These are phyloP conservation scores for Ophthalmolycus amberensis DNA, from an alignment of 2,113 vertebrate genomes.

Conservation along the genomic window DNA sequence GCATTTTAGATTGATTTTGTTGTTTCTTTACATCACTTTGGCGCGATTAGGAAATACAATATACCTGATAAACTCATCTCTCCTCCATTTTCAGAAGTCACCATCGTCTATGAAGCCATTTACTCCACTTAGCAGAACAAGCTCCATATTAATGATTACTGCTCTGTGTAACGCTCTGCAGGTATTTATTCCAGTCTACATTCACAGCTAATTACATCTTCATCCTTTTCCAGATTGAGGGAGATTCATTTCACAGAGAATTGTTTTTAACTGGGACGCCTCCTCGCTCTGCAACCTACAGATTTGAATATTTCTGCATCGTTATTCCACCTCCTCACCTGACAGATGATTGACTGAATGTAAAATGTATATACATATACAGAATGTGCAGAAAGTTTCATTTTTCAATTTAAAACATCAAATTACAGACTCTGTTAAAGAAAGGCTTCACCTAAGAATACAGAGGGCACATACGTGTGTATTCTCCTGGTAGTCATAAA, in stretches of 20 bases:
- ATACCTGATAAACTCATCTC: background rate
- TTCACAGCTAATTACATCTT: constrained; percentile 39
- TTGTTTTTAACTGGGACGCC: background rate
- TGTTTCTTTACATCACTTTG: constrained; percentile 15
- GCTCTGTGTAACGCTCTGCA: background rate
- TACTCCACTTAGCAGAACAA: constrained; percentile 44
- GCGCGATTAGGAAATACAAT: background rate
- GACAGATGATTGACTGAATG: constrained; percentile 3
- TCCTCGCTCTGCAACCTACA: background rate
- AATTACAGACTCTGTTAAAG: too few species aligned
- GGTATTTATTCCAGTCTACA: constrained; percentile 37
- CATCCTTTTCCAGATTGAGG: constrained; percentile 18
- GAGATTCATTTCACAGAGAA: constrained; percentile 17
- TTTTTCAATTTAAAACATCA: background rate
- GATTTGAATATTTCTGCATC: background rate
- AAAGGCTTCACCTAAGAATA: background rate
- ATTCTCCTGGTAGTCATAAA: too few species aligned
- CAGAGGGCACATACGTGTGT: background rate
- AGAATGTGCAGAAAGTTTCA: background rate
- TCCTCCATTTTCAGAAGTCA: constrained; percentile 34
- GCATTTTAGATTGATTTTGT: constrained; percentile 5
- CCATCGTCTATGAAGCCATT: constrained; percentile 27
- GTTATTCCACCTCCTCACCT: constrained; percentile 14
- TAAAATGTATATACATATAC: background rate
- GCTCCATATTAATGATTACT: constrained; percentile 19